These are phyloP conservation scores for Hafferia zeledoni DNA, from an alignment of 2,797 vertebrate species.

Conservation along the genomic window DNA sequence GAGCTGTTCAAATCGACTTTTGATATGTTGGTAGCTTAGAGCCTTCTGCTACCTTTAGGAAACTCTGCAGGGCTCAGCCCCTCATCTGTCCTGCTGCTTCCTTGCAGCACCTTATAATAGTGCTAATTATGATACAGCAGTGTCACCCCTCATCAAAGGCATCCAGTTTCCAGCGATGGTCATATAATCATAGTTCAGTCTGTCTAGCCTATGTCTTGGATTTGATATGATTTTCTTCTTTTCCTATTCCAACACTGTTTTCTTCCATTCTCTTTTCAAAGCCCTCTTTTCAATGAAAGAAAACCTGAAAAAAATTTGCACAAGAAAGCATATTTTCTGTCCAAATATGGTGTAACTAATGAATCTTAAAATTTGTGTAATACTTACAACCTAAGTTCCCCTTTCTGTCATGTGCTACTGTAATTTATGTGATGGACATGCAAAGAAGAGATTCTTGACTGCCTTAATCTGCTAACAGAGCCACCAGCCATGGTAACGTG, in stretches of 20 bases:
- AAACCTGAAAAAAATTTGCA: not conserved
- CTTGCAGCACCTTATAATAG: rapidly evolving
- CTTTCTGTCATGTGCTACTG: not conserved
- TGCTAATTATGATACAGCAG: not conserved
- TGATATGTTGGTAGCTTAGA: not conserved
- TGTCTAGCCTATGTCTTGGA: not conserved
- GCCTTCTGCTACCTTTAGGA: not conserved
- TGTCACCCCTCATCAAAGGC: not conserved
- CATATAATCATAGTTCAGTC: not conserved
- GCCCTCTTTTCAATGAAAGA: not conserved
- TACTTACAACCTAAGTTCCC: not conserved
- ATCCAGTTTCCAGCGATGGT: not conserved
- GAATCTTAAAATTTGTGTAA: not conserved
- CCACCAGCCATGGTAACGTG: not conserved
- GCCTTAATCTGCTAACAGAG: not conserved
- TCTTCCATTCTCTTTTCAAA: not conserved
- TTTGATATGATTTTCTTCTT: not conserved
- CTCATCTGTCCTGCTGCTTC: not conserved
- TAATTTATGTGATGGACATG: not conserved
- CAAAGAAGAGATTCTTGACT: not conserved
- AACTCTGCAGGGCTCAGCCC: not conserved
- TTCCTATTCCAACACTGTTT: not conserved
- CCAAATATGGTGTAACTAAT: not conserved
- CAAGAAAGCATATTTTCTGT: not conserved
- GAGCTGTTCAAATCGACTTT: not conserved